Base-by-base conservation (phyloP, 2,888 invertebrate species). In the Lathronympha strigana region DNA sequence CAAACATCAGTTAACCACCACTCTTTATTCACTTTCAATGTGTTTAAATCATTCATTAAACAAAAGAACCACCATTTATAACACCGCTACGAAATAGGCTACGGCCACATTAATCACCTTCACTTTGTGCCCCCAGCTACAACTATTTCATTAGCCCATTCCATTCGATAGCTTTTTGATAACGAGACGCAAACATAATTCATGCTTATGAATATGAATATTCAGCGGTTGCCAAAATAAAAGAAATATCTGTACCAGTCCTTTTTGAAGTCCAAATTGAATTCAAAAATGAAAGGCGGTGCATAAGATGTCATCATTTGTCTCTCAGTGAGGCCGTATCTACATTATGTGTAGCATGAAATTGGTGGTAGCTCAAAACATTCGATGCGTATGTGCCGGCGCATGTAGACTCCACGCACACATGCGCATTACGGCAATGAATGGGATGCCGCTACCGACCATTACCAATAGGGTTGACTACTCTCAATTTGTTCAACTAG, bases 401-500 rank as follows among this genome's bases (percentile, higher is more conserved):
- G 73, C 70, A 80, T 80, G 77, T 77, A 76, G 64, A 68, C 68
- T 72, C 43, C 43, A 61, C 51, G 47, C 67, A 69, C 68, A 66
- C 64, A 66, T 55, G 66, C 64, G 66, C 63, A 71, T 45, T 67
- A 61, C 67, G 61, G 69, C 80, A 80, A 86, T 88, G 88, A 88
- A 88, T 88, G 87, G 82, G 87, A 86, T 82, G 83, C 85, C 83
- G 84, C 86, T 82, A 80, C 81, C 71, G 79, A 76, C 79, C 76
- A 80, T 80, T 80, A 77, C 66, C 50, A 69, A 70, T 77, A 87
- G 88, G 88, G 87, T 69, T 87, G 78, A 76, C 84, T 71, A 67
- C 66, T 54, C 25, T 53, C 61, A 45, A 69, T 64, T 68, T 67
- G 66, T 64, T 50, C 38, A 62, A 67, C 61, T 67, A 62, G 60